Conservation (phyloP, 1,140 invertebrate genomes). For the Ips nitidus region DNA sequence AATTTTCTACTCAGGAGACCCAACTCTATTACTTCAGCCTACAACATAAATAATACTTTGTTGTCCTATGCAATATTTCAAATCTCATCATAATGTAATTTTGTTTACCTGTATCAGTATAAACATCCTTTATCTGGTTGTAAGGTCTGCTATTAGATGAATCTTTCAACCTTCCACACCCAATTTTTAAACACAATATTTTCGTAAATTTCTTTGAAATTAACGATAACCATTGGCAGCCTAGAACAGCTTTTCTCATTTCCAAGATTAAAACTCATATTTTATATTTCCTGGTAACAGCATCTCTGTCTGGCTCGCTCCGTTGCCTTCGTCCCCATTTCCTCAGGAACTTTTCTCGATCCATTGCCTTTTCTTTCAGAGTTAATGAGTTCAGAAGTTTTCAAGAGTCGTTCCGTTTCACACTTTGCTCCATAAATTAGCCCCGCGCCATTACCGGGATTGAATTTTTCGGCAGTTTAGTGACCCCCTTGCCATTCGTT, state of each 20-base stretch:
- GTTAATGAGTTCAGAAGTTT: conserved; percentile 44
- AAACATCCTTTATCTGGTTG: too few relatives aligned
- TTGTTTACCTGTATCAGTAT: too few relatives aligned
- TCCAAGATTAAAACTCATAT: conserved; percentile 48
- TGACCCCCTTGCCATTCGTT: conserved; percentile 30
- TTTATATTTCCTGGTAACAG: conserved; percentile 45
- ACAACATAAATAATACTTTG: too few relatives aligned
- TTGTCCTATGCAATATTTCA: too few relatives aligned
- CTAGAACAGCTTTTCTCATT: conserved; percentile 21
- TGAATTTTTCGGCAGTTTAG: conserved; percentile 39
- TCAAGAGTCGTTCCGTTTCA: conserved; percentile 37
- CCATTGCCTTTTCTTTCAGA: conserved; percentile 40
- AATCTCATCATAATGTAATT: too few relatives aligned
- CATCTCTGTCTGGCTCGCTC: conserved; percentile 36
- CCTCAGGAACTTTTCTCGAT: conserved; percentile 38
- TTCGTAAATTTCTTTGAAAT: too few relatives aligned
- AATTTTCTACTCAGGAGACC: too few relatives aligned
- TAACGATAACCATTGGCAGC: too few relatives aligned
- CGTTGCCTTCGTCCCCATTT: conserved; percentile 21
- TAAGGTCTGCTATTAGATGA: too few relatives aligned
- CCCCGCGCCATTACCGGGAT: conserved; percentile 33
- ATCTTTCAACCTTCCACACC: too few relatives aligned
- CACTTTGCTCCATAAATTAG: conserved; percentile 38
- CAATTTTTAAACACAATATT: too few relatives aligned
- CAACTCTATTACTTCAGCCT: too few relatives aligned